phyloP scores from a whole-genome alignment of 1,140 invertebrate species.

The Eubasilissa regina region DNA sequence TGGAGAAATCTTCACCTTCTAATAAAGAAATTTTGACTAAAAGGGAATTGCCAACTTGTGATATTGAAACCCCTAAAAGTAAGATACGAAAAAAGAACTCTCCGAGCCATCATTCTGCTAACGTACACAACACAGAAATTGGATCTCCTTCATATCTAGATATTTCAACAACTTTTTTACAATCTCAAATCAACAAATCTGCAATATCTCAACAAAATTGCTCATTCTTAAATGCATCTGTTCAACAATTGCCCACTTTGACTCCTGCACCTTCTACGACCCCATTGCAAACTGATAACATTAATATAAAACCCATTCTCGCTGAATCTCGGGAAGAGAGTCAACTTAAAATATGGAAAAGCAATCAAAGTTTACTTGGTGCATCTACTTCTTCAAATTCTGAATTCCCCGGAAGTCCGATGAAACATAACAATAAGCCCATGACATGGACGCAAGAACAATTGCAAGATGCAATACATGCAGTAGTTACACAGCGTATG shows the following conservation, averaged over 20 bases:
- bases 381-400: constrained; percentile 57
- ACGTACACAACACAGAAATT: constrained; percentile 2
- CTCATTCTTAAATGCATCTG: not conserved
- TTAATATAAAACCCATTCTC: not conserved
- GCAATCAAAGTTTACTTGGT: constrained; percentile 14
- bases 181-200: constrained; percentile 27
- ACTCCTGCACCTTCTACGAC: not conserved
- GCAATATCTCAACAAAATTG: constrained; percentile 17
- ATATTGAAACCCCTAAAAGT: constrained; percentile 17
- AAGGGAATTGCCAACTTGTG: constrained; percentile 24
- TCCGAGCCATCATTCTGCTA: not conserved
- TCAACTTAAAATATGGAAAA: constrained; percentile 27
- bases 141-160: constrained; percentile 29
- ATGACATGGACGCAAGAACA: constrained; percentile 84
- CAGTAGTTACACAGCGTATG: constrained; percentile 83
- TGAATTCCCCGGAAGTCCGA: constrained; percentile 36
- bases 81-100: constrained; percentile 36
- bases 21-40: constrained; percentile 23
- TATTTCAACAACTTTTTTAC: constrained; percentile 17
- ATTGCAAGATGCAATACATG: constrained; percentile 82
- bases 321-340: constrained; percentile 21
- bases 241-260: constrained; percentile 1
- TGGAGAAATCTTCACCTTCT: constrained; percentile 24
- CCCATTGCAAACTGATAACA: not conserved
- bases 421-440: constrained; percentile 73